Percentiles rank a stretch among this genome's conserved stretches.
phyloP scores from a whole-genome alignment of 2,797 vertebrate species.

The Coccyzus lansbergi region DNA sequence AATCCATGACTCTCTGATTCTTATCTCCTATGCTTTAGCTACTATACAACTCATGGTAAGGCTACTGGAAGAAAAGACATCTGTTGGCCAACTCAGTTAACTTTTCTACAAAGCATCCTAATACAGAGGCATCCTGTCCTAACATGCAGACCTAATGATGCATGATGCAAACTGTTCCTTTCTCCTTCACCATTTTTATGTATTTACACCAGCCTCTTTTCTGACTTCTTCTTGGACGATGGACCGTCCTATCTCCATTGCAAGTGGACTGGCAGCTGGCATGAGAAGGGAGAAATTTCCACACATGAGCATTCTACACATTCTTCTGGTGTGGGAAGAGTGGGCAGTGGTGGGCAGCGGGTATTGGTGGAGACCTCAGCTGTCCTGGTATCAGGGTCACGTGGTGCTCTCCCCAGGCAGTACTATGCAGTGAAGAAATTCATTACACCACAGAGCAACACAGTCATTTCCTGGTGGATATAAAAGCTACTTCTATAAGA shows the following conservation, averaged over 20 bases:
- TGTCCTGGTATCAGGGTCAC: too few relatives aligned
- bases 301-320: background rate
- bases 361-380: background rate
- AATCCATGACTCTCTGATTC: too few relatives aligned
- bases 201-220: too few relatives aligned
- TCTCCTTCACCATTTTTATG: background rate
- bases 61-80: background rate
- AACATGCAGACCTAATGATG: fast-evolving
- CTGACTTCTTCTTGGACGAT: background rate
- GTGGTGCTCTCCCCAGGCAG: background rate
- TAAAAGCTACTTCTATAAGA: background rate
- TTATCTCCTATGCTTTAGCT: background rate
- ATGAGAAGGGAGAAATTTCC: background rate
- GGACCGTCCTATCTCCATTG: fast-evolving
- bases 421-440: fast-evolving
- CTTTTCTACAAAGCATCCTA: fast-evolving
- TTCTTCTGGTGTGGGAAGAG: background rate
- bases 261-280: background rate
- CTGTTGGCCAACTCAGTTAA: background rate
- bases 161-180: fast-evolving
- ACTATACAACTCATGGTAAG: fast-evolving
- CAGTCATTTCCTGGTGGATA: background rate
- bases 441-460: background rate
- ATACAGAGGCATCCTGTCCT: too few relatives aligned
- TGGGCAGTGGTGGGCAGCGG: background rate